Evolutionary conservation across 1,140 invertebrate genomes (phyloP), one percentile per base, ranked within the genome.

Genomic region (Leptestheria dahalacensis): DNA sequence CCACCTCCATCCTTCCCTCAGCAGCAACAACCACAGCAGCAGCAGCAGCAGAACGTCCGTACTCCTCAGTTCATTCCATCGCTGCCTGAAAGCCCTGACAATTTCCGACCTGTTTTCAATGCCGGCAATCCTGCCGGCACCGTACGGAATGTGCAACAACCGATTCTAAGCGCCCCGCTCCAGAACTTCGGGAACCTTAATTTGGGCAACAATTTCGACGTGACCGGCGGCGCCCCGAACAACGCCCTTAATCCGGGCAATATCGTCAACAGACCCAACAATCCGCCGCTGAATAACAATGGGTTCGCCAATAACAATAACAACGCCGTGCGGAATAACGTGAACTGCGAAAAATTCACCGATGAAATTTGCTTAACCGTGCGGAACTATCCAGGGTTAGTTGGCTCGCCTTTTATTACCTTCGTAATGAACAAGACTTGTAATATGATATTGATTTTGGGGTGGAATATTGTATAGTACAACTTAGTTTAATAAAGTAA

Each of bases 331-430:
- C 6, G 33, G 15, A 41, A 41, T 41, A 41, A 63, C n/a, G 65
- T 70, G 48, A 73, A 78, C 59, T 87, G 85, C 65, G 83, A 85
- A 63, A 76, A 82, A 55, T 87, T 88, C 67, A 81, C 82, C 1
- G 82, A 82, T 65, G 82, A 79, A 3, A 75, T 90, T 61, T 90
- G 86, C 70, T 73, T 88, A 28, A 79, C 82, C 63, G 78, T 80
- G 49, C 75, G 78, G 11, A 81, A 88, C 68, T 88, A 90, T 73
- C 86, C 86, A 50, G 79, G 80, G 85, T 88, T 75, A 80, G 15
- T n/a, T n/a, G n/a, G n/a, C n/a, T n/a, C n/a, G n/a, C n/a, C n/a
- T n/a, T n/a, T n/a, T n/a, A n/a, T n/a, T n/a, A n/a, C n/a, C n/a
- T n/a, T n/a, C n/a, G n/a, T n/a, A n/a, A n/a, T n/a, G n/a, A n/a